phyloP scores from a whole-genome alignment of 2,797 vertebrate genomes.

The Myotis findleyi region DNA sequence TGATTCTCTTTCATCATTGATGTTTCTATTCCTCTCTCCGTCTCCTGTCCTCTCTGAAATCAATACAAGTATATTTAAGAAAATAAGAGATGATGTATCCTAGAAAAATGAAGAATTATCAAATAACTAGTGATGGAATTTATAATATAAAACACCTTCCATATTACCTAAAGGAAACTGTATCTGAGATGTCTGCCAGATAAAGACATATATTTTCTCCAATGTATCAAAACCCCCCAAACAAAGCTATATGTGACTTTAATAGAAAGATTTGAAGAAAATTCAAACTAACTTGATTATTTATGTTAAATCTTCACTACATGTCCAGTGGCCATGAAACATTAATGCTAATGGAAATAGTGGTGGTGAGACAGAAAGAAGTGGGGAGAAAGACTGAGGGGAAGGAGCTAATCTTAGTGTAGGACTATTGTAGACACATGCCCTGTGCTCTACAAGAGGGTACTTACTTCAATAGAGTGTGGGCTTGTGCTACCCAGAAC shows the following conservation, averaged over 20 bases:
- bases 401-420: not conserved
- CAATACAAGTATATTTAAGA: no score
- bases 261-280: constrained; percentile 28
- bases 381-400: not conserved
- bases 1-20: no score
- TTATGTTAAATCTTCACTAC: constrained; percentile 46
- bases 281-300: constrained; percentile 34
- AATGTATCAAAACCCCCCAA: not conserved
- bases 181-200: not conserved
- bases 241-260: not conserved
- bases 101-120: not conserved
- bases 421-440: not conserved
- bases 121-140: not conserved
- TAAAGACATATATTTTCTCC: not conserved
- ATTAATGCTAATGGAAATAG: not conserved
- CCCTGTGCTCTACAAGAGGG: not conserved
- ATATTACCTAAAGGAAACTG: not conserved
- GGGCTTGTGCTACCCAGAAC: not conserved
- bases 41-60: no score
- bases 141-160: not conserved
- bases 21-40: no score
- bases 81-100: not conserved
- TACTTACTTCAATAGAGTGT: not conserved
- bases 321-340: not conserved
- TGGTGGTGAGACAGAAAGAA: not conserved